Evolutionary conservation across 2,888 invertebrate species (phyloP), one percentile per base, ranked within the genome.

Genomic region (Leucophenga montana): DNA sequence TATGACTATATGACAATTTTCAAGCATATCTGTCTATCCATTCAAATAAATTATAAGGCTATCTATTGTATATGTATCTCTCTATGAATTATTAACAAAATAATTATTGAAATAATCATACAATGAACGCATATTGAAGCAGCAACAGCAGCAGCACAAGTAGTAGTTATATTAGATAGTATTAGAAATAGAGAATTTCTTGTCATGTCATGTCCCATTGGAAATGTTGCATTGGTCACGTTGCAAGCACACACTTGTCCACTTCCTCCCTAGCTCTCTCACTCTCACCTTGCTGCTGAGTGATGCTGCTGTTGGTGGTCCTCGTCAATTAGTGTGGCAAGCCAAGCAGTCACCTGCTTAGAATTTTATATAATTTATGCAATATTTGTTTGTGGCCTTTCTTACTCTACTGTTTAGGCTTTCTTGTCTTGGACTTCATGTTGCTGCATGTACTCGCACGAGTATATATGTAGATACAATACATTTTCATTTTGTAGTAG

Each of bases 71-170:
- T 39, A 1, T 39, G 39, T 27, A 27, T 18, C 22, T 18, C 22
- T 61, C 11, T 46, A 64, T 64, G 44, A 64, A 64, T 14, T 64
- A 64, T 64, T 64, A 64, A 64, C 27, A 48, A 64, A 64, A 64
- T 64, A 64, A 48, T 64, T 64, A 64, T 64, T 64, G 13, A 64
- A 64, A 64, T 64, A 64, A 57, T 57, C 14, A 57, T 22, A 27
- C 9, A 27, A 8, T 54, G 22, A 54, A 20, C 53, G 18, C 11
- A 54, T 27, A 18, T 6, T 18, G 18, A 20, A 54, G 39, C 1
- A 33, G 33, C 33, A 33, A 8, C 8, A 33, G 3, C 33, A 33
- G 33, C 3, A 5, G 8, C 33, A 33, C 9, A 39, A 11, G 11
- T 1, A 39, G 11, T 27, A 56, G 22, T 13, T 22, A 14, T 11